Base-by-base conservation (phyloP, 2,888 invertebrate genomes). In the Heliconius erato region DNA sequence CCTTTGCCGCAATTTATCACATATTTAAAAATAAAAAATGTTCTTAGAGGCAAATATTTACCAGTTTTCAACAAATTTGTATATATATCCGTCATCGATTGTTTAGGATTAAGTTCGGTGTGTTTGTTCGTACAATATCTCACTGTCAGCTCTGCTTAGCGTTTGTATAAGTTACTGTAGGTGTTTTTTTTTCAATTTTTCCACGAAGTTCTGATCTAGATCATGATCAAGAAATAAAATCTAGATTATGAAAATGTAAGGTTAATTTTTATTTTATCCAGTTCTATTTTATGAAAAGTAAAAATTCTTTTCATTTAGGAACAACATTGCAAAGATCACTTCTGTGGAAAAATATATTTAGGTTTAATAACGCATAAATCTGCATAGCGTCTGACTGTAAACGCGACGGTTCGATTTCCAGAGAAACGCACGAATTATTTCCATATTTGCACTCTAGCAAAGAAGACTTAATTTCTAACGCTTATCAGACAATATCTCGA, bases 81-180 rank as follows among this genome's bases (percentile, higher is more conserved):
- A 84, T 93, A 92, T 89, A 91, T 89, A 92, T 94, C 95, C 86
- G 87, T 95, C 94, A 88, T 93, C 95, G 95, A 72, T 83, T 95
- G 92, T 95, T 95, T 95, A 93, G 90, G 85, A 94, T 95, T 90
- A 93, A 91, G 89, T 88, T 87, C 86, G 81, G 14, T 84, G 77
- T 85, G 89, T 92, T 93, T 93, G 89, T 91, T 91, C 84, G 79
- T 84, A 23, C 80, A 79, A 78, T 80, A 77, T 79, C 63, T 69
- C 67, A n/a, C 16, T 83, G 74, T 79, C 71, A 26, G 63, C 68
- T 82, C 82, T 81, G 84, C 40, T 84, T 79, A 74, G 49, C 69
- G 80, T 84, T 80, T 9, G n/a, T 35, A 16, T 67, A 77, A 35
- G 59, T 78, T 49, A 80, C 71, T 77, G 72, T 19, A 26, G 28